Evolutionary conservation across 2,797 vertebrate species (phyloP).

Genomic region (Phrynocephalus guinanensis): DNA sequence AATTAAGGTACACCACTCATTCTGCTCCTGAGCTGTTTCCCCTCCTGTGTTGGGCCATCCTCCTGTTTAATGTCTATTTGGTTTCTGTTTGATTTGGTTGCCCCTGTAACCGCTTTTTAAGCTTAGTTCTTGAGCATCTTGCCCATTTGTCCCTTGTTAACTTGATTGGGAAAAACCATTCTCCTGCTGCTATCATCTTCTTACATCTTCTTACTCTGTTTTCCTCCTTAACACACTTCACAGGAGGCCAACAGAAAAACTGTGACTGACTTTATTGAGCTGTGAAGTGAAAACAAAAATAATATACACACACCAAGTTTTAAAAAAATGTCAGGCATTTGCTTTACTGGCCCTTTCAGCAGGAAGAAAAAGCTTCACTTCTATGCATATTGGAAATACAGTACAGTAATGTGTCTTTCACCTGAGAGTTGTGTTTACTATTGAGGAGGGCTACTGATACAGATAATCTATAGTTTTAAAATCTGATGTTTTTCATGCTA

Average conservation of each 20-base stretch:
- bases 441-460: background rate
- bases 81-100: too few species aligned
- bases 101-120: background rate
- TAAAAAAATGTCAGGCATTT: background rate
- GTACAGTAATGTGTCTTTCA: background rate
- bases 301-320: background rate
- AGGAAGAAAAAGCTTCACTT: slow-evolving; percentile 2
- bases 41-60: too few species aligned
- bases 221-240: background rate
- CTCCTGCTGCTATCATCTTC: background rate
- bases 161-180: background rate
- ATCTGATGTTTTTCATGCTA: background rate
- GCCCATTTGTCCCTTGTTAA: background rate
- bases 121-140: background rate
- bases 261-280: background rate
- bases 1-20: too few species aligned
- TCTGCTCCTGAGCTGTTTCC: too few species aligned
- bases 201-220: background rate
- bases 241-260: slow-evolving; percentile 1
- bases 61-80: too few species aligned
- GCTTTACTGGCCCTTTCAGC: background rate
- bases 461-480: slow-evolving; percentile 19
- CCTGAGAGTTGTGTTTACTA: background rate
- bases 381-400: background rate
- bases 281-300: background rate